A percentile compares a stretch with the other conserved stretches of the same genome.
These are phyloP conservation scores for Lampris megalopsis DNA, from an alignment of 2,113 vertebrate genomes.

Conservation along the genomic window DNA sequence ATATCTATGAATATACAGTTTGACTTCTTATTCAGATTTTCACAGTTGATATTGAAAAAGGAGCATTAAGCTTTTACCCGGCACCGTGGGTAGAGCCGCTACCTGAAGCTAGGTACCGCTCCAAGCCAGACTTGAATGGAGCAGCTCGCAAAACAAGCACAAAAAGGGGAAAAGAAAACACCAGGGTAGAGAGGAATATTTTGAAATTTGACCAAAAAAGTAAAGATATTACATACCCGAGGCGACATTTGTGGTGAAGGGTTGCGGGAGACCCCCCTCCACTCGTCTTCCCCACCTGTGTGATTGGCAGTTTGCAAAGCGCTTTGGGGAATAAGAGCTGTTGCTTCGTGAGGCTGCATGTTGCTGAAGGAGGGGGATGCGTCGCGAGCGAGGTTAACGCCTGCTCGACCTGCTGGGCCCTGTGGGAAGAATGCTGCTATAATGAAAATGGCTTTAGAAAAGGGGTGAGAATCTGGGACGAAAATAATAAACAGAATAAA, in stretches of 20 bases:
- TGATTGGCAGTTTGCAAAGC: conserved; percentile 64
- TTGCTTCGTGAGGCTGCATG: conserved; percentile 54
- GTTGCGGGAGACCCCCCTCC: conserved; percentile 33
- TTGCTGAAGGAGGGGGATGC: conserved; percentile 51
- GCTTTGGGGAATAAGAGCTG: conserved; percentile 54
- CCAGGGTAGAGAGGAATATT: too few relatives aligned
- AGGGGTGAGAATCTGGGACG: background rate
- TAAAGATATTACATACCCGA: background rate
- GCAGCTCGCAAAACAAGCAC: too few relatives aligned
- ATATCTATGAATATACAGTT: too few relatives aligned
- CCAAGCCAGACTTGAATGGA: too few relatives aligned
- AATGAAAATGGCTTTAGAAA: conserved; percentile 37
- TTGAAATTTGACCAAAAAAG: too few relatives aligned
- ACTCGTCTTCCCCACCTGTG: conserved; percentile 47
- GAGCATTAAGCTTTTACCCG: too few relatives aligned
- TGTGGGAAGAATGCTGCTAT: conserved; percentile 53
- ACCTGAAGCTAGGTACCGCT: too few relatives aligned
- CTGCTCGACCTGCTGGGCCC: conserved; percentile 66
- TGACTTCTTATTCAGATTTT: too few relatives aligned
- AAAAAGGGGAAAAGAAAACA: too few relatives aligned
- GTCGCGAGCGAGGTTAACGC: conserved; percentile 64
- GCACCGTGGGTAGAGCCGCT: too few relatives aligned
- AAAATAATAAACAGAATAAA: conserved; percentile 27
- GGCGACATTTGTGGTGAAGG: background rate
- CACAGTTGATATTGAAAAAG: too few relatives aligned